Evolutionary conservation across 2,113 vertebrate genomes (phyloP), one percentile per base, ranked within the genome.

Genomic region (Caretta caretta): DNA sequence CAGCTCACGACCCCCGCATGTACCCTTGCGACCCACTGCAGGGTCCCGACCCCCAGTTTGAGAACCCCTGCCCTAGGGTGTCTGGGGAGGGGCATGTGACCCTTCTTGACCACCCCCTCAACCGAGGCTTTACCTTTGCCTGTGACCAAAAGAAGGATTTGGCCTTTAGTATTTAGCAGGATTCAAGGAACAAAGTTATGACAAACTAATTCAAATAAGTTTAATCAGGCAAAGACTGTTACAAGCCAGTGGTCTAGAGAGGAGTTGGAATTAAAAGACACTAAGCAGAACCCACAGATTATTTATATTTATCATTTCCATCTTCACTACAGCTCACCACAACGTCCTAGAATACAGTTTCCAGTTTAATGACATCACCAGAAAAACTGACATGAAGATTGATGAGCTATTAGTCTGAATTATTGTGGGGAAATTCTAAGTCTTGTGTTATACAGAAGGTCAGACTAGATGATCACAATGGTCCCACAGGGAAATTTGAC

Each of bases 201-300:
- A 4, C 62, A n/a, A 69, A 69, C 35, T 69, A 69, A 69, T n/a
- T 62, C 13, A 69, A 13, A 69, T 19, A 19, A 31, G 11, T 56
- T 87, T 49, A n/a, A 89, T 12, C 46, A 69, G 89, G 56, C 46
- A 69, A 69, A n/a, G 35, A 35, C 10, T 13, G n/a, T 2, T 22
- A 31, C 59, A 38, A 50, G 54, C 2, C 16, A 5, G 6, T 57
- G 69, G 48, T 10, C n/a, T 24, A 81, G 81, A 8, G 24, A 14
- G 1, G 50, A 50, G 84, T 16, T 69, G 62, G 16, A 69, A n/a
- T 69, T 69, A 10, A 84, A 80, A 1, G 8, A 4, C 5, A n/a
- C 1, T 2, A 27, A 2, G 19, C 6, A 25, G 19, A 75, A 42
- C 11, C 10, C 0, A 19, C 25, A 82, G 69, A 29, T 0, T 1